These are phyloP conservation scores for Octodon degus DNA, from an alignment of 2,113 vertebrate species.

Conservation along the genomic window DNA sequence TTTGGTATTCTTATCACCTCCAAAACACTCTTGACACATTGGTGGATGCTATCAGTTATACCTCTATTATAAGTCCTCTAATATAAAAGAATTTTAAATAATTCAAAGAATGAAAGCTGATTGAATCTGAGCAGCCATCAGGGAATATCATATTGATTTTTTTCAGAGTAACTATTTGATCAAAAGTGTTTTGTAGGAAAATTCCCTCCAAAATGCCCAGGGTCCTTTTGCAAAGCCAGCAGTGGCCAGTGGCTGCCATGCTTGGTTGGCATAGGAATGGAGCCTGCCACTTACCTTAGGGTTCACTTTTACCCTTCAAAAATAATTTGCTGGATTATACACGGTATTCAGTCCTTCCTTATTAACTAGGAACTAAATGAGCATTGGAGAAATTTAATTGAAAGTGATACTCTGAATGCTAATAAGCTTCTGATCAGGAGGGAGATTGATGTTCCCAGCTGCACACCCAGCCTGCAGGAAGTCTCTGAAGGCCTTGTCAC, in stretches of 20 bases:
- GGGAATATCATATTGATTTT: constrained; percentile 56
- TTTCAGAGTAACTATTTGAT: constrained; percentile 23
- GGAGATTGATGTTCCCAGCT: constrained; percentile 64
- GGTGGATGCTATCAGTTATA: background rate
- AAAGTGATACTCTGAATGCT: constrained; percentile 73
- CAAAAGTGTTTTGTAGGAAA: constrained; percentile 26
- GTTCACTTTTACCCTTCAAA: constrained; percentile 68
- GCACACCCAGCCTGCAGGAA: constrained; percentile 34
- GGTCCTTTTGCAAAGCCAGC: background rate
- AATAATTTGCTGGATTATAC: constrained; percentile 73
- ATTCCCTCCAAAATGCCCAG: background rate
- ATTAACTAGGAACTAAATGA: constrained; percentile 79
- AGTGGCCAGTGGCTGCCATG: background rate
- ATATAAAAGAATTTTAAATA: background rate
- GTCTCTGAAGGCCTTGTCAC: constrained; percentile 27
- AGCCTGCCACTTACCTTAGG: background rate
- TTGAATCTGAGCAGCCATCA: background rate
- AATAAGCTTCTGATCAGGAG: constrained; percentile 68
- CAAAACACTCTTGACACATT: background rate
- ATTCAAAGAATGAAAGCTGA: background rate
- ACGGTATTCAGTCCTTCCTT: constrained; percentile 74
- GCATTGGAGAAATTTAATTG: constrained; percentile 76
- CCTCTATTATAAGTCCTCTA: background rate
- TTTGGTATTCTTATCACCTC: background rate
- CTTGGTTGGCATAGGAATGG: background rate